A percentile compares a stretch with the other conserved stretches of the same genome.
phyloP scores from a whole-genome alignment of 2,888 invertebrate genomes.

The Noctua comes region DNA sequence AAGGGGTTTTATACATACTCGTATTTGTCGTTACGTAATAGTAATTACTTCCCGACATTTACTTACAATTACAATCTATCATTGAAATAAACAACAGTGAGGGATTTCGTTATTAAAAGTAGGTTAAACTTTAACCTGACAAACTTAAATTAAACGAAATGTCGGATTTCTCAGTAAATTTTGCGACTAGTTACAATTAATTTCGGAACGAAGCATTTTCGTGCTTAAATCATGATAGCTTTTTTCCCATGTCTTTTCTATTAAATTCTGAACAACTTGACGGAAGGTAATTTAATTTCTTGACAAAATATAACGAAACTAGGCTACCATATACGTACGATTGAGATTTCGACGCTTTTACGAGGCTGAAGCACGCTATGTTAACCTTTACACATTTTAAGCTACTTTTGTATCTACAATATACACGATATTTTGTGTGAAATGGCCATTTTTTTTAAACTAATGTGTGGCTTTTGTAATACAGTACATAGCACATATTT shows the following conservation, averaged over 20 bases:
- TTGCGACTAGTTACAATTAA: background rate
- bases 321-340: background rate
- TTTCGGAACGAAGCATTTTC: background rate
- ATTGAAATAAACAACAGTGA: background rate
- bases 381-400: constrained; percentile 24
- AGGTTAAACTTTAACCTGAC: background rate
- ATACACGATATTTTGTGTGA: background rate
- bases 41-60: background rate
- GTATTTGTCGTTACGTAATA: constrained; percentile 20
- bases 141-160: background rate
- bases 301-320: constrained; percentile 14
- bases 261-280: background rate
- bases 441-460: background rate
- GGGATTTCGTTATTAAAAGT: background rate
- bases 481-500: too few species aligned
- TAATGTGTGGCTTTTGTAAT: background rate
- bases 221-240: background rate
- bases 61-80: background rate
- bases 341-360: constrained; percentile 30
- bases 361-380: constrained; percentile 34
- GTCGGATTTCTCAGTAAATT: background rate
- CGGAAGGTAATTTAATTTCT: constrained; percentile 12
- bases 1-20: background rate
- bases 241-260: background rate
- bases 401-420: background rate